Evolutionary conservation across 2,797 vertebrate genomes (phyloP).

Genomic region (Clarias laeviceps): DNA sequence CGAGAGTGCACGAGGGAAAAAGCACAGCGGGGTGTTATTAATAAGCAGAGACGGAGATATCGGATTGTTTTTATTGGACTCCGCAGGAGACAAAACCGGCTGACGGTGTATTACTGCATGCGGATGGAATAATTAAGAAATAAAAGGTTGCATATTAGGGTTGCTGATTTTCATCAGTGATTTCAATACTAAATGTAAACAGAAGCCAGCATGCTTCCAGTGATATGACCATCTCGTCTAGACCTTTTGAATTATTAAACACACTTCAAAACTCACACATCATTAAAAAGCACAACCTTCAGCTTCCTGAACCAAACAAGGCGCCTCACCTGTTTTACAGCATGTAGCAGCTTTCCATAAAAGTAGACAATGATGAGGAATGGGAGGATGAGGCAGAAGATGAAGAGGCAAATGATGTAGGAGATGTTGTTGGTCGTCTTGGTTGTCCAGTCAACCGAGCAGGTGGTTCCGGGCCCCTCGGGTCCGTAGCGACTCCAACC

Average conservation of each 20-base stretch:
- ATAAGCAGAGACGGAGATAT: not conserved
- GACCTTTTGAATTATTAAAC: not conserved
- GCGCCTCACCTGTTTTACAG: slow-evolving; percentile 78
- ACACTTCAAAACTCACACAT: not conserved
- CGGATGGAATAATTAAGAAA: not conserved
- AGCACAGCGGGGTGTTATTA: not conserved
- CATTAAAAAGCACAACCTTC: not conserved
- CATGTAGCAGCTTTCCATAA: slow-evolving; percentile 78
- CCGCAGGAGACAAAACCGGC: not conserved
- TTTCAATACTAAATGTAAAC: not conserved
- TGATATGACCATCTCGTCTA: not conserved
- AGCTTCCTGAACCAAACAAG: not conserved
- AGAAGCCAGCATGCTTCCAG: not conserved
- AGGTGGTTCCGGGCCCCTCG: slow-evolving; percentile 82
- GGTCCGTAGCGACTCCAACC: slow-evolving; percentile 84
- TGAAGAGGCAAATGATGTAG: slow-evolving; percentile 82
- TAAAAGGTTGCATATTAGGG: not conserved
- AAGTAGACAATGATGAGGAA: slow-evolving; percentile 80
- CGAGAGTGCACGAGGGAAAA: not conserved
- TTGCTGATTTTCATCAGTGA: not conserved
- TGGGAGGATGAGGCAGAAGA: slow-evolving; percentile 80
- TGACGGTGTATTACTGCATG: not conserved
- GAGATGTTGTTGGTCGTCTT: slow-evolving; percentile 75
- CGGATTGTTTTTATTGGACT: not conserved
- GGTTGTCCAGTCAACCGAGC: slow-evolving; percentile 82